These are phyloP conservation scores for Ceratosolen fusciceps DNA, from an alignment of 1,140 invertebrate species.

Conservation along the genomic window DNA sequence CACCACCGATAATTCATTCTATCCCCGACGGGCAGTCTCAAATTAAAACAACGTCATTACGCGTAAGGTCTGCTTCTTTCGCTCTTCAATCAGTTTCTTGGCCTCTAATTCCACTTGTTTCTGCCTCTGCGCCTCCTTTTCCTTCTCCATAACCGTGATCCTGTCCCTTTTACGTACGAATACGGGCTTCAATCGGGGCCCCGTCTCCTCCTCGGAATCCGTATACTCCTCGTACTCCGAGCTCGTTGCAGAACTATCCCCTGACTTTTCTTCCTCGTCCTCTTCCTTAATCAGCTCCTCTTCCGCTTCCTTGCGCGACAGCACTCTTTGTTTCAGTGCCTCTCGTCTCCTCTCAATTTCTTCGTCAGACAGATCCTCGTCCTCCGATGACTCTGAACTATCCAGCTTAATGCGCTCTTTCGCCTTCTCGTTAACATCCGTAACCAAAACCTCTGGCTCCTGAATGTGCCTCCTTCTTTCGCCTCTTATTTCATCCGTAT, in stretches of 20 bases:
- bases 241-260: slow-evolving; percentile 83
- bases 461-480: slow-evolving; percentile 77
- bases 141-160: slow-evolving; percentile 95
- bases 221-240: slow-evolving; percentile 90
- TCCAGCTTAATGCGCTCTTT: slow-evolving; percentile 65
- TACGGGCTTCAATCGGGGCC: slow-evolving; percentile 94
- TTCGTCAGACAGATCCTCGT: slow-evolving; percentile 83
- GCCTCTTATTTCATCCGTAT: slow-evolving; percentile 74
- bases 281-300: slow-evolving; percentile 73
- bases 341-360: slow-evolving; percentile 87
- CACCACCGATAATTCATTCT: no score
- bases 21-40: no score
- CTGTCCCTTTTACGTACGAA: slow-evolving; percentile 96
- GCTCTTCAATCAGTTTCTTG: slow-evolving; percentile 77
- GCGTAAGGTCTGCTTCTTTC: slow-evolving; percentile 84
- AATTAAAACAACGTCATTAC: slow-evolving; percentile 66
- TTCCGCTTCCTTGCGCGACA: slow-evolving; percentile 79
- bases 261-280: slow-evolving; percentile 84
- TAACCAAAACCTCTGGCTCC: slow-evolving; percentile 82
- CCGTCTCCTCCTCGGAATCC: slow-evolving; percentile 90
- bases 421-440: slow-evolving; percentile 65
- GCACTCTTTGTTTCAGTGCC: slow-evolving; percentile 78
- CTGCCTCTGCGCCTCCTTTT: slow-evolving; percentile 87
- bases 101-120: slow-evolving; percentile 80
- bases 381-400: slow-evolving; percentile 75